Base-by-base conservation (phyloP, 2,888 invertebrate genomes). In the Scelioninae gen. 2 region DNA sequence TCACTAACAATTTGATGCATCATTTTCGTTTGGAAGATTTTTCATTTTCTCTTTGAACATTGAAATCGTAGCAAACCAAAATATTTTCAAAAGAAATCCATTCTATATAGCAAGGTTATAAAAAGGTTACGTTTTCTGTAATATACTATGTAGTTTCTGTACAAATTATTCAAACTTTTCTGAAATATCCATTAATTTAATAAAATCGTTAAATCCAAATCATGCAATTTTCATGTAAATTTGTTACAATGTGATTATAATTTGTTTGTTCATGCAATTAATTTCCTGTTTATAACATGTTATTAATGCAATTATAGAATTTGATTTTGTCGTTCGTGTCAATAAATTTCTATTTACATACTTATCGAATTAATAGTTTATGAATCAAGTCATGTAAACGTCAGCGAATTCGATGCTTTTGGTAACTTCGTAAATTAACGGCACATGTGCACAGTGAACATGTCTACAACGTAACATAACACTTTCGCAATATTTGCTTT, bases 271-370 rank as follows among this genome's bases (percentile, higher is more conserved):
- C 35, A n/a, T 11, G 50, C 35, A 50, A 52, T 52, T 37, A 37
- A 25, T 52, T 33, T 50, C 50, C 33, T 33, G 33, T 33, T 50
- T 33, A 33, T 52, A 52, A 52, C 37, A 37, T 37, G n/a, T 37
- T 37, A 37, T 52, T 52, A 25, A 37, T 25, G 22, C 13, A 53
- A 53, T 53, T 53, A 53, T 53, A 10, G 39, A 53, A 53, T 39
- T 39, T 25, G 39, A 53, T 39, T 53, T 39, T 39, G 25, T 25
- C 25, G 33, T 10, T 10, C 11, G 22, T 53, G 53, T 53, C 37
- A 53, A 53, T 37, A 39, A 13, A 53, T 53, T 22, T 39, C 39
- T 37, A 53, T 53, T 53, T 53, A 25, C 33, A 33, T 35, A 52
- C 15, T 53, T 39, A 53, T 25, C 37, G 16, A 39, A 39, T 53